phyloP scores from a whole-genome alignment of 30 jellyfish, hydroid and myxozoan species.

The Hydractinia symbiolongicarpus region DNA sequence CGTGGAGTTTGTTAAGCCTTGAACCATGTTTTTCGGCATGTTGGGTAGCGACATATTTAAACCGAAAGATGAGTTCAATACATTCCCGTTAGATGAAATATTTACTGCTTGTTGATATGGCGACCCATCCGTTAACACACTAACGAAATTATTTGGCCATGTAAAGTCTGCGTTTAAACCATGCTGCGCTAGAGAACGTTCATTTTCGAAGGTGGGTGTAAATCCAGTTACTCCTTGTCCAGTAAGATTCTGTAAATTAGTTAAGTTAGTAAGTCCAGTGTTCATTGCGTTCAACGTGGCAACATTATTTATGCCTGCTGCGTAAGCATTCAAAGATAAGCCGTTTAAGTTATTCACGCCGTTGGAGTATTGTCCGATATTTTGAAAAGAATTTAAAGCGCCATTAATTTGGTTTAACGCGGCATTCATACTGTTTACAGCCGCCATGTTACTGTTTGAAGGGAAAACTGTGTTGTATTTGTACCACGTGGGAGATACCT shows the following conservation, averaged over 20 bases:
- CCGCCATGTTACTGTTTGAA: conserved; percentile 60
- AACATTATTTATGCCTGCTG: conserved; percentile 68
- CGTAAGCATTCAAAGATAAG: conserved; percentile 65
- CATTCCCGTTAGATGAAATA: conserved; percentile 51
- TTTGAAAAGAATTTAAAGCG: conserved; percentile 56
- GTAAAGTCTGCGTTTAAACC: conserved; percentile 44
- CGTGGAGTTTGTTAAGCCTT: conserved; percentile 71
- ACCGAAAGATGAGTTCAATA: conserved; percentile 41
- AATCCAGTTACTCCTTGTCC: conserved; percentile 84
- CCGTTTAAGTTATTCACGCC: conserved; percentile 66
- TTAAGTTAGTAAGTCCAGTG: conserved; percentile 43
- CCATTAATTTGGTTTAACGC: conserved; percentile 83
- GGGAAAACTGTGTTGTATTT: conserved; percentile 84
- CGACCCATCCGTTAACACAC: conserved; percentile 79
- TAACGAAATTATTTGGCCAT: conserved; percentile 86
- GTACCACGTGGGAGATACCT: conserved; percentile 96
- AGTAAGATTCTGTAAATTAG: conserved; percentile 54
- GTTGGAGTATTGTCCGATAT: conserved; percentile 83
- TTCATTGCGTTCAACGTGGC: conserved; percentile 80
- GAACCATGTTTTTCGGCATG: conserved; percentile 56
- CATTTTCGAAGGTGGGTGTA: conserved; percentile 85
- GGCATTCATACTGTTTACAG: conserved; percentile 69
- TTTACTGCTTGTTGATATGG: conserved; percentile 82
- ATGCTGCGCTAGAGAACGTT: conserved; percentile 63
- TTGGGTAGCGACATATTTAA: conserved; percentile 86